A percentile compares a stretch with the other conserved stretches of the same genome.
Evolutionary conservation across 2,797 vertebrate species (phyloP).

Genomic region (Notamacropus eugenii): DNA sequence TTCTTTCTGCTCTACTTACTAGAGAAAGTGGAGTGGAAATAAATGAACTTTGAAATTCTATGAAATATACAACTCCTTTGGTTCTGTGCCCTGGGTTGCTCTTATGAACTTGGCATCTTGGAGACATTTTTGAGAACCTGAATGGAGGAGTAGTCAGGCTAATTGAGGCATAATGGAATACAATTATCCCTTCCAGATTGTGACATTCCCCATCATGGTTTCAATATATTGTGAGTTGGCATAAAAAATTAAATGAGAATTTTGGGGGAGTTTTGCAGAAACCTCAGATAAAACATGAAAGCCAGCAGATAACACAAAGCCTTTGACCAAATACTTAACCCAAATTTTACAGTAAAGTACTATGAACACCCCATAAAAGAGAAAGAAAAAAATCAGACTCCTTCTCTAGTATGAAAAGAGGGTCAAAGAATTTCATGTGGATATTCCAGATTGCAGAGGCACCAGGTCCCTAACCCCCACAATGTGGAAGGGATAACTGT

Average conservation of each 20-base stretch:
- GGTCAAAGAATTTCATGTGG: neutral
- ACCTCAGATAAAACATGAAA: neutral
- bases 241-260: neutral
- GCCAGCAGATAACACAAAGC: neutral
- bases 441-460: neutral
- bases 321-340: neutral
- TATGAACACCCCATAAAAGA: neutral
- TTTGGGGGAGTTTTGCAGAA: neutral
- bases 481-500: too few species aligned
- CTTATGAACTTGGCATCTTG: slow-evolving; percentile 61
- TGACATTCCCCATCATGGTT: neutral
- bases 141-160: slow-evolving; percentile 45
- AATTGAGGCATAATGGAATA: slow-evolving; percentile 11
- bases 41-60: slow-evolving; percentile 79
- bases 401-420: neutral
- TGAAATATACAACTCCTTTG: slow-evolving; percentile 75
- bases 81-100: slow-evolving; percentile 22
- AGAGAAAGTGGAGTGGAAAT: slow-evolving; percentile 80
- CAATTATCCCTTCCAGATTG: slow-evolving; percentile 12
- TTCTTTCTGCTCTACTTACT: slow-evolving; percentile 84
- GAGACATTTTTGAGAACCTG: slow-evolving; percentile 22
- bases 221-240: neutral
- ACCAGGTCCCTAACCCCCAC: too few species aligned
- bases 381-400: neutral
- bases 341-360: neutral